Evolutionary conservation across 2,888 invertebrate species (phyloP), one percentile per base, ranked within the genome.

Genomic region (Nasonia oneida): DNA sequence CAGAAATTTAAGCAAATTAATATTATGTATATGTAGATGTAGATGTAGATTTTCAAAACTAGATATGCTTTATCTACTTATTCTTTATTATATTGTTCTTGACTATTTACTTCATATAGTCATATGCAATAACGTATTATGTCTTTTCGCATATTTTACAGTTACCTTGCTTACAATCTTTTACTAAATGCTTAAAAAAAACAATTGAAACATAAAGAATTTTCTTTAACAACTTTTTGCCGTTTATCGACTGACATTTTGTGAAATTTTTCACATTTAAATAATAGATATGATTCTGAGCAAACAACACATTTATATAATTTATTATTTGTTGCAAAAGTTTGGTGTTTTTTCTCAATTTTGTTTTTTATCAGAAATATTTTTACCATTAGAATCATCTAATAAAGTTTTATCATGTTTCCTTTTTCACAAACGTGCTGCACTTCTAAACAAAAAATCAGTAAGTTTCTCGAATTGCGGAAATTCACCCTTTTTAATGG

Each of bases 361-460:
- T 77, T 77, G 3, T 33, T 39, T 18, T 81, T 53, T 74, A 18
- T 14, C 1, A 42, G 47, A n/a, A 53, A 4, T 50, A n/a, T 18
- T 76, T 33, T 79, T 64, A 12, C 42, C 47, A 3, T 2, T 14
- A 18, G 15, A 61, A 29, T 6, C 37, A 61, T 18, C 23, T 14
- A 23, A 37, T 8, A 64, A 0, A 18, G 50, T 33, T 53, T 79
- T 39, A 6, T 37, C 67, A 79, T 10, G 15, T 23, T 67, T 79
- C 78, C 23, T 77, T 29, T 83, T 77, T 23, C 78, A 83, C 23
- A 83, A 5, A 57, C 83, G 71, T 3, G 78, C 73, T 2, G 83
- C 77, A 1, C 71, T 83, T 71, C 57, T n/a, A 73, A 71, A 83
- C 4, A 78, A 37, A 73, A 83, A 83, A 15, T 83, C 78, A 29